Evolutionary conservation across 2,797 vertebrate species (phyloP).

Genomic region (Dallia pectoralis): DNA sequence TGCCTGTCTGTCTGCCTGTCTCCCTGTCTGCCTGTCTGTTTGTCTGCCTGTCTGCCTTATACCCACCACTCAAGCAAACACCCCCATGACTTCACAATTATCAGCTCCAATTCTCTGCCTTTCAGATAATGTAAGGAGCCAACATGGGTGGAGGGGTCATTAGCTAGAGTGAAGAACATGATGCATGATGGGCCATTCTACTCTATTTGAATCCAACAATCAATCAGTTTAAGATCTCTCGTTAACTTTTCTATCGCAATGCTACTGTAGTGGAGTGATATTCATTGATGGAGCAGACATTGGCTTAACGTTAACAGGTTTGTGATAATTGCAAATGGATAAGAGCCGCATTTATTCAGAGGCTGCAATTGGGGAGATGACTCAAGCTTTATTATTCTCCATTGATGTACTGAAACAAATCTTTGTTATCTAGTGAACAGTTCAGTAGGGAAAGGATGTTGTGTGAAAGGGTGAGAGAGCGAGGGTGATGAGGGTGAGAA

Average conservation of each 20-base stretch:
- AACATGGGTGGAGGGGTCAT: slow-evolving; percentile 24
- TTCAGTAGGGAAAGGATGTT: neutral
- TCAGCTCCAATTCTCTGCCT: slow-evolving; percentile 46
- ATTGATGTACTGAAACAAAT: neutral
- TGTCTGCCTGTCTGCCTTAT: slow-evolving; percentile 27
- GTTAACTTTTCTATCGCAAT: neutral
- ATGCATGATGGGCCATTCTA: slow-evolving; percentile 35
- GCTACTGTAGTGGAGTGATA: neutral
- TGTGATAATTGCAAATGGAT: no score
- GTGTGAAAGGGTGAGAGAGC: no score
- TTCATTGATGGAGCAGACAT: neutral
- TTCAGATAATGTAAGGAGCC: slow-evolving; percentile 36
- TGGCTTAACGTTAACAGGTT: neutral
- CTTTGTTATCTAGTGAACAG: neutral
- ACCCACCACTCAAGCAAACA: slow-evolving; percentile 24
- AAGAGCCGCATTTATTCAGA: no score
- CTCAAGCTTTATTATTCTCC: neutral
- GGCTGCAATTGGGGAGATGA: no score
- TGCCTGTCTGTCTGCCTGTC: slow-evolving; percentile 30
- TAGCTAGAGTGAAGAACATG: slow-evolving; percentile 27
- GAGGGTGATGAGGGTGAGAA: no score
- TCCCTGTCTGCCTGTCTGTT: slow-evolving; percentile 31
- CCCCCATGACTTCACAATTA: slow-evolving; percentile 17
- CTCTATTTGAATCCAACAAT: slow-evolving; percentile 14
- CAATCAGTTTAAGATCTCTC: neutral